phyloP scores from a whole-genome alignment of 1,140 invertebrate species.

The Diorhabda carinulata region DNA sequence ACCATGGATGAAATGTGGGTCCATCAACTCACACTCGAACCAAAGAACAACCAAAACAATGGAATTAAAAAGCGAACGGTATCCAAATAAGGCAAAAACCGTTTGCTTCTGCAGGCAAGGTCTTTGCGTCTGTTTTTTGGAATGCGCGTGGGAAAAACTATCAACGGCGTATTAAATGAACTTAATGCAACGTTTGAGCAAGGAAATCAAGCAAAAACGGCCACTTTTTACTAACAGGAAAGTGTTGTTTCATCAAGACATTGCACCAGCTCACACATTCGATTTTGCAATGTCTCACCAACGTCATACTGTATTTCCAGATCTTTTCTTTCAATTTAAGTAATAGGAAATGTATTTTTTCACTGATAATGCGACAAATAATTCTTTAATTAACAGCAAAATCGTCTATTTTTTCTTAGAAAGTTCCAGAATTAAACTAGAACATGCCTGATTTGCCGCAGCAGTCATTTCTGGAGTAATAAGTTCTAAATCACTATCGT shows the following conservation, averaged over 20 bases:
- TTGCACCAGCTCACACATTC: background rate
- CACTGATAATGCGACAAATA: no score
- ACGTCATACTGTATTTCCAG: no score
- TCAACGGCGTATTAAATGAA: background rate
- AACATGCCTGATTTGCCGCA: no score
- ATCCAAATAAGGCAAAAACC: background rate
- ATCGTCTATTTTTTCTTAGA: no score
- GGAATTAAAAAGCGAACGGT: background rate
- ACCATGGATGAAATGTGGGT: background rate
- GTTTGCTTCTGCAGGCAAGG: background rate
- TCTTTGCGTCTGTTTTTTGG: background rate
- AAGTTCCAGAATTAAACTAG: no score
- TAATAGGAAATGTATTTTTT: no score
- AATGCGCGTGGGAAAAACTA: background rate
- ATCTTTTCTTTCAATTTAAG: no score
- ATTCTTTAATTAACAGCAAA: no score
- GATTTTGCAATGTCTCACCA: no score
- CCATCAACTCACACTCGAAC: background rate
- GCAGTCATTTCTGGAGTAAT: no score
- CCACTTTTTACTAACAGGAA: background rate
- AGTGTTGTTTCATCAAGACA: background rate
- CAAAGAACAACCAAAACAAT: background rate
- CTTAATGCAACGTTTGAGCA: background rate
- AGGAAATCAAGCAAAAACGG: background rate
- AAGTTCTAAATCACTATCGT: no score